These are phyloP conservation scores for Yponomeuta evonymella DNA, from an alignment of 2,888 invertebrate species.

Conservation along the genomic window DNA sequence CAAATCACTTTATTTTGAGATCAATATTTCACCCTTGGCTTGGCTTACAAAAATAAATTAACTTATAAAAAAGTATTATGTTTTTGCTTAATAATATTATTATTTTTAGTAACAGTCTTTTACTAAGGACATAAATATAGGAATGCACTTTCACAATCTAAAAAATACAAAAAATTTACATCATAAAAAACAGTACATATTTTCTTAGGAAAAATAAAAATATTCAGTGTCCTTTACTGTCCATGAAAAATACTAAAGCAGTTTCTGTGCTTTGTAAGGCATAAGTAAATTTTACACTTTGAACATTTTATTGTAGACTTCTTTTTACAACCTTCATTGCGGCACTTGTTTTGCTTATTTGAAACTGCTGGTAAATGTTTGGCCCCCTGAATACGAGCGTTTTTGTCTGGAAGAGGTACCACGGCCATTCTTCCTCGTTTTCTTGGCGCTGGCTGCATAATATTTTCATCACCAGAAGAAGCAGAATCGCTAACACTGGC, in stretches of 20 bases:
- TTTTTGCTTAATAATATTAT: too few species aligned
- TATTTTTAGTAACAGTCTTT: too few species aligned
- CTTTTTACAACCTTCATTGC: neutral
- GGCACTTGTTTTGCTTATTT: neutral
- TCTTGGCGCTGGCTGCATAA: neutral
- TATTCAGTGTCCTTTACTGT: neutral
- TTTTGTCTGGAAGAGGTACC: slow-evolving; percentile 3
- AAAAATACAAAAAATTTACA: too few species aligned
- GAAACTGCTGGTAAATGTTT: neutral
- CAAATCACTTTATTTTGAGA: too few species aligned
- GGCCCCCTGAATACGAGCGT: neutral
- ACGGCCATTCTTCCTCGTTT: neutral
- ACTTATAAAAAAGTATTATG: too few species aligned
- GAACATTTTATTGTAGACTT: neutral
- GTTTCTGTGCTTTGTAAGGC: neutral
- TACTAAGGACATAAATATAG: too few species aligned
- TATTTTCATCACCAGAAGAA: neutral
- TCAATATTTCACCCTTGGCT: too few species aligned
- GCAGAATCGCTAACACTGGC: neutral
- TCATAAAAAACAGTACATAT: too few species aligned
- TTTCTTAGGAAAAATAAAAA: neutral
- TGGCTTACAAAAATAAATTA: too few species aligned
- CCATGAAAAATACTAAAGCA: slow-evolving; percentile 3
- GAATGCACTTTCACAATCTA: too few species aligned
- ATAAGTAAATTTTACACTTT: slow-evolving; percentile 4